Evolutionary conservation across 2,797 vertebrate species (phyloP).

Genomic region (Amniataba percoides): DNA sequence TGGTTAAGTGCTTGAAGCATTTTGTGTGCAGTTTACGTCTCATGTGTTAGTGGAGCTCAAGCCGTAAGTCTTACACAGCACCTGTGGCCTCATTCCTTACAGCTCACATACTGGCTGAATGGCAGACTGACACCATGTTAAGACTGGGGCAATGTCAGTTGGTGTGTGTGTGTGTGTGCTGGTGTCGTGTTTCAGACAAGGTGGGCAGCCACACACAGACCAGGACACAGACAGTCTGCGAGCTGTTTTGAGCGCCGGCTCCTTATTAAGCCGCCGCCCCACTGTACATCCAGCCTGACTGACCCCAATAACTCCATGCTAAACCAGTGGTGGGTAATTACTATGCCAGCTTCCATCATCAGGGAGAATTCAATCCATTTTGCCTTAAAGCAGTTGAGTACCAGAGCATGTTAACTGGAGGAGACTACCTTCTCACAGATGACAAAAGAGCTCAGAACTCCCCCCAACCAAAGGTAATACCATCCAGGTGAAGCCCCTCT

Average conservation of each 20-base stretch:
- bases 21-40: constrained; percentile 14
- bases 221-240: constrained; percentile 50
- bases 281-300: constrained; percentile 48
- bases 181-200: constrained; percentile 73
- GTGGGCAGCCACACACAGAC: constrained; percentile 70
- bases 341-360: constrained; percentile 32
- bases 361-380: constrained; percentile 53
- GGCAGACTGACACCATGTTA: constrained; percentile 75
- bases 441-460: constrained; percentile 51
- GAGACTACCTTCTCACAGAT: constrained; percentile 49
- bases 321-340: constrained; percentile 49
- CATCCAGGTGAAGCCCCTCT: constrained; percentile 72
- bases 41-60: constrained; percentile 51
- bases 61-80: constrained; percentile 59
- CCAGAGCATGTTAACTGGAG: constrained; percentile 46
- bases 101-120: constrained; percentile 59
- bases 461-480: constrained; percentile 61
- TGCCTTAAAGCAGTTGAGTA: constrained; percentile 50
- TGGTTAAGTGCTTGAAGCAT: constrained; percentile 12
- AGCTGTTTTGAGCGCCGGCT: constrained; percentile 66
- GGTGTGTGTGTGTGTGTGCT: constrained; percentile 30
- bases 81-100: constrained; percentile 81
- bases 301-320: constrained; percentile 64
- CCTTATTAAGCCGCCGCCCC: constrained; percentile 55
- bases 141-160: constrained; percentile 50